phyloP scores from a whole-genome alignment of 2,113 vertebrate species.

The Isichthys henryi region DNA sequence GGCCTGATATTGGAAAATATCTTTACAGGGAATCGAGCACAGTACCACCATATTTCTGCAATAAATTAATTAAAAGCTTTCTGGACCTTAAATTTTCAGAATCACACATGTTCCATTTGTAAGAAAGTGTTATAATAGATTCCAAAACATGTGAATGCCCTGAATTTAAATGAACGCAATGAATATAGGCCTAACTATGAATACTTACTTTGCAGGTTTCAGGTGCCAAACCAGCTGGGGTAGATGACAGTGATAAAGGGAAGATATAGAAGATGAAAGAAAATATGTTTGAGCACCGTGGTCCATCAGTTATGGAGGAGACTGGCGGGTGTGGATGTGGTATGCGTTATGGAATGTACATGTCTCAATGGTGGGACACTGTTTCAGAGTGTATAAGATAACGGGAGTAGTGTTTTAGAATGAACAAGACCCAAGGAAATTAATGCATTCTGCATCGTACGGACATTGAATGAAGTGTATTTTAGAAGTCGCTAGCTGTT shows the following conservation, averaged over 20 bases:
- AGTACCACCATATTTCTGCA: background rate
- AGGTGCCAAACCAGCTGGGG: conserved; percentile 62
- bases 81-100: background rate
- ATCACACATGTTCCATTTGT: background rate
- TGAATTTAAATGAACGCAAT: background rate
- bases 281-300: background rate
- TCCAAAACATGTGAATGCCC: background rate
- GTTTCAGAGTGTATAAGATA: background rate
- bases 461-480: background rate
- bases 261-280: conserved; percentile 18
- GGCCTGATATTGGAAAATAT: background rate
- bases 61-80: background rate
- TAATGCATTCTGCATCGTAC: background rate
- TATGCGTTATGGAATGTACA: background rate
- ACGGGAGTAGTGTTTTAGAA: background rate
- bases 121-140: background rate
- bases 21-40: background rate
- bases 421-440: background rate
- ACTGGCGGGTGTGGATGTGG: background rate
- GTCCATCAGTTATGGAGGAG: background rate
- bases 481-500: background rate
- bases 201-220: conserved; percentile 52
- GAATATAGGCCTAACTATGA: background rate
- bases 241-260: conserved; percentile 31
- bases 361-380: background rate